phyloP scores from a whole-genome alignment of 2,797 vertebrate species.

The Hydrocynus forskahlii region DNA sequence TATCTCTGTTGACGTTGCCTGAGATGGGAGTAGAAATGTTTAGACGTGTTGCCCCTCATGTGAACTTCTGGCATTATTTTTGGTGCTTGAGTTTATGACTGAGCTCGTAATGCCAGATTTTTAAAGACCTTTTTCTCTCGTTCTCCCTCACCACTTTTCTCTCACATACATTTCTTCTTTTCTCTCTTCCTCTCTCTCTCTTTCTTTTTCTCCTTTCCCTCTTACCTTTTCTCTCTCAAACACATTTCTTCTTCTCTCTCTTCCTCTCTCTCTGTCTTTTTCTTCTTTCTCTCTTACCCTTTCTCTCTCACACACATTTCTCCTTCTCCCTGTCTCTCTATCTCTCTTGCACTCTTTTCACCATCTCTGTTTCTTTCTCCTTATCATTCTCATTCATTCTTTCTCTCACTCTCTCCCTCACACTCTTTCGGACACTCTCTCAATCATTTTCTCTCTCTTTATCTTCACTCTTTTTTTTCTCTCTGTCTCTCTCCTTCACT shows the following conservation, averaged over 20 bases:
- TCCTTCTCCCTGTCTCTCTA: not conserved
- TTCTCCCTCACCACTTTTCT: not conserved
- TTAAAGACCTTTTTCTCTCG: no score
- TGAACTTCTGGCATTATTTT: constrained; percentile 9
- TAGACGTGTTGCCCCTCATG: not conserved
- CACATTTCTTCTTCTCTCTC: no score
- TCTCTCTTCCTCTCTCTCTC: no score
- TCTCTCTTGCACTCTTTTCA: not conserved
- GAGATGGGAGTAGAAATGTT: not conserved
- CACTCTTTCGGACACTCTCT: no score
- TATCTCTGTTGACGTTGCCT: not conserved
- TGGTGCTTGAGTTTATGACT: not conserved
- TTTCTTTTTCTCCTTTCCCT: no score
- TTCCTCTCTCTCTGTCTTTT: not conserved
- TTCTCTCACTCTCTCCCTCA: no score
- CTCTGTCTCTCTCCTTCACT: not conserved
- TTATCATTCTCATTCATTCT: not conserved
- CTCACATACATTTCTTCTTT: no score
- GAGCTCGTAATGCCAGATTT: not conserved
- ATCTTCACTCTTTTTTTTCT: no score
- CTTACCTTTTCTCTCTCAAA: no score
- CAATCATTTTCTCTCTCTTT: no score
- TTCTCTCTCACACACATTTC: no score
- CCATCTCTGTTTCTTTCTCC: not conserved
- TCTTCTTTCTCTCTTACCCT: no score